A percentile compares a stretch with the other conserved stretches of the same genome.
phyloP scores from a whole-genome alignment of 1,140 invertebrate species.

The Apis florea region DNA sequence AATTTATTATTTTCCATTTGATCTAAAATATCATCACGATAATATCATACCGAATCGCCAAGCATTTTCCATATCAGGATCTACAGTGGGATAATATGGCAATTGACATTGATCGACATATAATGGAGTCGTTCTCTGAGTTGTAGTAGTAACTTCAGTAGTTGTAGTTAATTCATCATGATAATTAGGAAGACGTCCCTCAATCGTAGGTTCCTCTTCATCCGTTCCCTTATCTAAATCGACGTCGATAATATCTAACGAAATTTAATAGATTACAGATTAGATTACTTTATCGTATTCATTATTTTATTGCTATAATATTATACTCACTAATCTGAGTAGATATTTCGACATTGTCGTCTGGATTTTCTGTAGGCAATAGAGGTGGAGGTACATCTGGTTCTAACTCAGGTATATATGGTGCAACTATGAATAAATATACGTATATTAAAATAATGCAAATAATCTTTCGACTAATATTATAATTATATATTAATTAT shows the following conservation, averaged over 20 bases:
- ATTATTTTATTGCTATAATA: not conserved
- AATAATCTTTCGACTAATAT: too few species aligned
- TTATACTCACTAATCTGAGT: constrained; percentile 68
- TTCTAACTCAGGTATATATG: constrained; percentile 48
- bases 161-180: constrained; percentile 51
- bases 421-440: constrained; percentile 26
- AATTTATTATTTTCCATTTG: not conserved
- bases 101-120: constrained; percentile 72
- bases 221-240: constrained; percentile 59
- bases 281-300: not conserved
- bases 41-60: constrained; percentile 80
- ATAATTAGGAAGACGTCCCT: constrained; percentile 44
- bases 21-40: constrained; percentile 15
- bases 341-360: constrained; percentile 58
- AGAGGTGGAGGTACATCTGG: constrained; percentile 52
- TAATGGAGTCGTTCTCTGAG: constrained; percentile 51
- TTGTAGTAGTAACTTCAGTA: constrained; percentile 23
- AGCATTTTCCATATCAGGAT: constrained; percentile 73
- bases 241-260: constrained; percentile 65
- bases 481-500: too few species aligned
- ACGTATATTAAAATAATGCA: not conserved
- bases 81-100: constrained; percentile 72
- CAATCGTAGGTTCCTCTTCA: constrained; percentile 56
- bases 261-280: not conserved
- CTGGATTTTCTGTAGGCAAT: constrained; percentile 55